Evolutionary conservation across 1,140 invertebrate species (phyloP).

Genomic region (Eriocheir sinensis): DNA sequence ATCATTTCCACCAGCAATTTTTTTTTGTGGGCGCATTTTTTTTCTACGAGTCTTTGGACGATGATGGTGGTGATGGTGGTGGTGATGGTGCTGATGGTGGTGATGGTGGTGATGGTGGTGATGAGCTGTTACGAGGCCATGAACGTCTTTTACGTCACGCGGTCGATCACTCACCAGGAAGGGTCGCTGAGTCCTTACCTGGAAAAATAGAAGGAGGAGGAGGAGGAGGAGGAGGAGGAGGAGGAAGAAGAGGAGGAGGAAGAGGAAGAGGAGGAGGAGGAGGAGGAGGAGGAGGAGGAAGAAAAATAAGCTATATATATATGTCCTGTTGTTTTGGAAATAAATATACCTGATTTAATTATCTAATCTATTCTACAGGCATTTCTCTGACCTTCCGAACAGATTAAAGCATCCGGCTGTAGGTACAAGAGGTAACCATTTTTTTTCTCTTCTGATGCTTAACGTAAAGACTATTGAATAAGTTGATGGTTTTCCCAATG

Average conservation of each 20-base stretch:
- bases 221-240: background rate
- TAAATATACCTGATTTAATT: no score
- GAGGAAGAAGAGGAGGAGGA: background rate
- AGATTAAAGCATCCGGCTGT: no score
- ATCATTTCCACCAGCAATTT: background rate
- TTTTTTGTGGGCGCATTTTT: background rate
- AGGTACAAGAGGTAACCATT: no score
- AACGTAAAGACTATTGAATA: no score
- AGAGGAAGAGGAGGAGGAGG: background rate
- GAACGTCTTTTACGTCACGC: background rate
- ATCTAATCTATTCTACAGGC: no score
- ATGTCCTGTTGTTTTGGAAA: no score
- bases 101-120: background rate
- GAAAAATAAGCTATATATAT: no score
- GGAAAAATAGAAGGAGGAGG: background rate
- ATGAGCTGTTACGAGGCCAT: constrained; percentile 8
- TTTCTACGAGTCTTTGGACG: background rate
- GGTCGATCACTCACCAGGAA: background rate
- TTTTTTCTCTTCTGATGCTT: no score
- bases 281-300: background rate
- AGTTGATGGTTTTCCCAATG: no score
- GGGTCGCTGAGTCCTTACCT: background rate
- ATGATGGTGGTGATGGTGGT: background rate
- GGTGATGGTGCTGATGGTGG: background rate
- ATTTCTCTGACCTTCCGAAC: no score